phyloP scores from a whole-genome alignment of 2,888 invertebrate species.

The Lagria hirta region DNA sequence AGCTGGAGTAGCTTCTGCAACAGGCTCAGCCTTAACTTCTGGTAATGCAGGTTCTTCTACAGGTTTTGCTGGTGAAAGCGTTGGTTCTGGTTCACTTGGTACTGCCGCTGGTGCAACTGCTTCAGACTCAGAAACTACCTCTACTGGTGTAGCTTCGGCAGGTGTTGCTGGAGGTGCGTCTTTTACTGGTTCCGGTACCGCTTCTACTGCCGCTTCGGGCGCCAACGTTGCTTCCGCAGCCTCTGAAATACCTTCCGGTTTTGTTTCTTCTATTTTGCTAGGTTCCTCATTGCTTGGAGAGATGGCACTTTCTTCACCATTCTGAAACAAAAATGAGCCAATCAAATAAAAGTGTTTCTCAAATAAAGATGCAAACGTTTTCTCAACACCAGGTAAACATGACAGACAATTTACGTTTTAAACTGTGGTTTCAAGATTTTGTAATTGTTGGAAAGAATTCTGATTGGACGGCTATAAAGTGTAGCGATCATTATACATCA shows the following conservation, averaged over 20 bases:
- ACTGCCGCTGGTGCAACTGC: slow-evolving; percentile 20
- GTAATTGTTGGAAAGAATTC: too few species aligned
- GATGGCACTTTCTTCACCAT: slow-evolving; percentile 45
- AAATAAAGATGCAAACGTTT: too few species aligned
- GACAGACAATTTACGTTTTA: too few species aligned
- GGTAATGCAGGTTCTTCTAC: slow-evolving; percentile 22
- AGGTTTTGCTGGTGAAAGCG: slow-evolving; percentile 27
- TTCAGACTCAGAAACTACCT: too few species aligned
- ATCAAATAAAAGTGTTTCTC: too few species aligned
- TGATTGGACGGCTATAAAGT: too few species aligned
- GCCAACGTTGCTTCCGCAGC: slow-evolving; percentile 28
- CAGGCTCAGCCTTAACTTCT: slow-evolving; percentile 18
- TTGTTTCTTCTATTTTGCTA: slow-evolving; percentile 11
- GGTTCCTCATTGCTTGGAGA: slow-evolving; percentile 46
- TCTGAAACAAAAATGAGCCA: slow-evolving; percentile 47
- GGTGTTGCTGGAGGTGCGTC: slow-evolving; percentile 32
- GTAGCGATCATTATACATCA: too few species aligned
- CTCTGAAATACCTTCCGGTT: slow-evolving; percentile 18
- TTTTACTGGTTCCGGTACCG: slow-evolving; percentile 31
- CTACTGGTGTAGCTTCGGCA: slow-evolving; percentile 17
- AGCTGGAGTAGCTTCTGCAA: slow-evolving; percentile 29
- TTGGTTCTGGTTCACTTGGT: slow-evolving; percentile 30
- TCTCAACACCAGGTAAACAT: too few species aligned
- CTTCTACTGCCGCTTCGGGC: slow-evolving; percentile 26
- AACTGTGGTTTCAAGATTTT: too few species aligned